Evolutionary conservation across 2,888 invertebrate genomes (phyloP), one percentile per base, ranked within the genome.

Genomic region (Meliscaeva auricollis): DNA sequence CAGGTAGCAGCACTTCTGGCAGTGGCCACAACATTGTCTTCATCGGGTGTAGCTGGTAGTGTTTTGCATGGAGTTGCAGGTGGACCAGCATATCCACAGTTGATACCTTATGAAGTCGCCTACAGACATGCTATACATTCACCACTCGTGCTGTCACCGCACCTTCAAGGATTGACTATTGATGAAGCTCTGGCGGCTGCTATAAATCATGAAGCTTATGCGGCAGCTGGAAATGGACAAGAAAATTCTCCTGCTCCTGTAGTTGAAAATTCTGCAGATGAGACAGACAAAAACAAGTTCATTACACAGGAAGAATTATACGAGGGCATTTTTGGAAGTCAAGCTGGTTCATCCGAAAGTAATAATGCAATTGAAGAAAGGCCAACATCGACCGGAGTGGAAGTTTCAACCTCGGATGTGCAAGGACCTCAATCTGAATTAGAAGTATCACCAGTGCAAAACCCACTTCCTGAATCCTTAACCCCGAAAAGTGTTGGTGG

Each of bases 1-100:
- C 54, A 78, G 77, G 62, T 78, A 54, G 26, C 70, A 54, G 26
- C 70, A 62, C 22, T 70, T 70, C 4, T 78, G 54, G 5, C 46
- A 11, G 46, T 56, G 7, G 35, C 7, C 38, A 64, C 41, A 26
- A 22, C 22, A 11, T 26, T 72, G 20, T 22, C 38, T 50, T 5
- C 44, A 30, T 64, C 30, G 13, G 48, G 22, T 2, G 13, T 58
- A 30, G 5, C 38, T 35, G 46, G 46, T 3, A 78, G 70, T 54
- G 35, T 54, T 17, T 54, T 64, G 46, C 70, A 78, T 46, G 54
- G 13, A 17, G 7, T 58, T 56, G 48, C 7, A 22, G 35, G 17
- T 17, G 46, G 17, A 15, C 32, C 41, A n/a, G 17, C 13, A 1
- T 26, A 38, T 54, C 20, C 58, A 4, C 54, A 64, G 1, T n/a